phyloP scores from a whole-genome alignment of 2,797 vertebrate species.

The Todus mexicanus region DNA sequence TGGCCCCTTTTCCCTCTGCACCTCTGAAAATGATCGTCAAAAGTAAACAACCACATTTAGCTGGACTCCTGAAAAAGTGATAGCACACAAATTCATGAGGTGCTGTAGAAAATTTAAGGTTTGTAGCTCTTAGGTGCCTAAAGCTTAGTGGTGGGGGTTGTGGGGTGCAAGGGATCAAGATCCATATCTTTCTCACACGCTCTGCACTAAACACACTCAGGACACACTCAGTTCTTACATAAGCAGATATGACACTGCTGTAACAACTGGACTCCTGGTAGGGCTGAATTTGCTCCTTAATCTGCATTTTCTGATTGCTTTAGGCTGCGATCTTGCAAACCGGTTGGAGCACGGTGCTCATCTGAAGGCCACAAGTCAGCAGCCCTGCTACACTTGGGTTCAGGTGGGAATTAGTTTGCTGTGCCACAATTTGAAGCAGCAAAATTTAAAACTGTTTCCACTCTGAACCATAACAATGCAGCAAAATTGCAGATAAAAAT shows the following conservation, averaged over 20 bases:
- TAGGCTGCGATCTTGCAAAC: background rate
- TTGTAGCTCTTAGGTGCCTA: background rate
- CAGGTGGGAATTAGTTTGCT: background rate
- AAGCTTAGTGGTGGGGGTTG: background rate
- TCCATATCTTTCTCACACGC: background rate
- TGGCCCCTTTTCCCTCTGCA: background rate
- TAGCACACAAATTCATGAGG: background rate
- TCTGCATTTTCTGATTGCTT: background rate
- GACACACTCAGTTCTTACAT: background rate
- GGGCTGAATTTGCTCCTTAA: background rate
- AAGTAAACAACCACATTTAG: background rate
- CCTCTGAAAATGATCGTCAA: background rate
- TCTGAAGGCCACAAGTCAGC: background rate
- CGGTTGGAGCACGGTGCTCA: background rate
- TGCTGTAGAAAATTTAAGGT: background rate
- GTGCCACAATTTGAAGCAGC: background rate
- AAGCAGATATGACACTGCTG: background rate
- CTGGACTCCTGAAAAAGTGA: background rate
- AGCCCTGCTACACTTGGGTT: rapidly evolving
- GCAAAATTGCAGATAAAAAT: background rate
- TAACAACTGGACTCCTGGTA: background rate
- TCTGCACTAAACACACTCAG: background rate
- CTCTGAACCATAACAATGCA: background rate
- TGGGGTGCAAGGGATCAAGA: background rate
- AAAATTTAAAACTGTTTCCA: conserved; percentile 4